Evolutionary conservation across 2,113 vertebrate species (phyloP).

Genomic region (Spilogale gracilis): DNA sequence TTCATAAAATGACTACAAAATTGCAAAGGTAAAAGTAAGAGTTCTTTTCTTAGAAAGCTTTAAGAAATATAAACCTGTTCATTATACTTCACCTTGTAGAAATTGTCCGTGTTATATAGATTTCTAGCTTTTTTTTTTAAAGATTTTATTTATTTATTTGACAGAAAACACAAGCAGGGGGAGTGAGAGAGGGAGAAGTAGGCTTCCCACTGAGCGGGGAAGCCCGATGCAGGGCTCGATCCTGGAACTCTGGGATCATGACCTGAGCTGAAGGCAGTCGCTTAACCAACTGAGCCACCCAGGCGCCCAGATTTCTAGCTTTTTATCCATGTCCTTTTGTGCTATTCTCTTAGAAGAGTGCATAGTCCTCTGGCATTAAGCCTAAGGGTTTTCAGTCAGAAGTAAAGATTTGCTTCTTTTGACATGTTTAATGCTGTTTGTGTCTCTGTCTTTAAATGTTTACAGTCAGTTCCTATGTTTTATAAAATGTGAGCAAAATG

Average conservation of each 20-base stretch:
- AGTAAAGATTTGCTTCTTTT: conserved; percentile 29
- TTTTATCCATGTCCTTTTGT: not conserved
- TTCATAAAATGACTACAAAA: not conserved
- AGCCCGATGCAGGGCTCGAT: too few relatives aligned
- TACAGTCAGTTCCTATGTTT: not conserved
- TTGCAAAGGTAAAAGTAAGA: not conserved
- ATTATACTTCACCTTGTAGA: not conserved
- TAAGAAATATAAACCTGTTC: not conserved
- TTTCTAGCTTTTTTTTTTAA: not conserved
- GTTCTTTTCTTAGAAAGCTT: conserved; percentile 42
- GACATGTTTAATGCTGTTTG: not conserved
- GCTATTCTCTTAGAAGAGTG: not conserved
- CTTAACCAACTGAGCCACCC: too few relatives aligned
- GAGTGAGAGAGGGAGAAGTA: too few relatives aligned
- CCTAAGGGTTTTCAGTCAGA: not conserved
- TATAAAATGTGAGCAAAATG: not conserved
- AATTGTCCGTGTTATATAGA: not conserved
- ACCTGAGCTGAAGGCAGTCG: too few relatives aligned
- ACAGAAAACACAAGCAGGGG: too few relatives aligned
- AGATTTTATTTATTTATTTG: too few relatives aligned
- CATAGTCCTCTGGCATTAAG: not conserved
- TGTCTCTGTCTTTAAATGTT: not conserved
- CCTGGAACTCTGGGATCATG: too few relatives aligned
- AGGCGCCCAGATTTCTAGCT: not conserved
- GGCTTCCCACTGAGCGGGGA: too few relatives aligned